These are phyloP conservation scores for Eubucco bourcierii DNA, from an alignment of 2,113 vertebrate species.

Conservation along the genomic window DNA sequence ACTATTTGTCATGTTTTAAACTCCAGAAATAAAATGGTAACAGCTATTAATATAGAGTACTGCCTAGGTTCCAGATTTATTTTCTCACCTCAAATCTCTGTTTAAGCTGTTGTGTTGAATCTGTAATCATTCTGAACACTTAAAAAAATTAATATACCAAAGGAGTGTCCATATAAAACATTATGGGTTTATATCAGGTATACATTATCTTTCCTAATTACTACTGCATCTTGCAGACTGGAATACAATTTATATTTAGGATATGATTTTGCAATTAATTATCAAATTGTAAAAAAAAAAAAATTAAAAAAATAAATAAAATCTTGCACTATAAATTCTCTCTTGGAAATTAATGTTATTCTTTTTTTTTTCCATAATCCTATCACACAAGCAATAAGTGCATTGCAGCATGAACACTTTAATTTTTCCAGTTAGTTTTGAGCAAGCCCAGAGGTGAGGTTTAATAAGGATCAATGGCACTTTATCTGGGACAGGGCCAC, in stretches of 20 bases:
- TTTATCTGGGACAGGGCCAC: conserved; percentile 97
- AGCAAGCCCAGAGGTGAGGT: conserved; percentile 96
- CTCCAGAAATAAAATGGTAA: conserved; percentile 58
- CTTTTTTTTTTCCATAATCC: conserved; percentile 83
- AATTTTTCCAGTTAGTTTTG: conserved; percentile 97
- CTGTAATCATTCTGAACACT: conserved; percentile 58
- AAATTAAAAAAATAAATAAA: conserved; percentile 77
- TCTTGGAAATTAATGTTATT: conserved; percentile 88
- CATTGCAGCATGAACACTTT: conserved; percentile 95
- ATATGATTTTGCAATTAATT: conserved; percentile 81
- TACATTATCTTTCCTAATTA: conserved; percentile 80
- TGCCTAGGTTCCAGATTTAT: not conserved
- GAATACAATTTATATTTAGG: conserved; percentile 79
- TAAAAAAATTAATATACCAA: conserved; percentile 75
- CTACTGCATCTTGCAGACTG: conserved; percentile 69
- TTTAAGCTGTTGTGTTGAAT: conserved; percentile 66
- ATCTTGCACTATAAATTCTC: conserved; percentile 81
- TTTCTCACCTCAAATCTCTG: conserved; percentile 30
- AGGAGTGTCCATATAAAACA: conserved; percentile 64
- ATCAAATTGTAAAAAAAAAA: conserved; percentile 71
- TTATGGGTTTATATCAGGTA: conserved; percentile 71
- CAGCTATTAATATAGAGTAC: conserved; percentile 36
- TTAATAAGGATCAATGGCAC: conserved; percentile 99
- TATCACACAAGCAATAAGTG: conserved; percentile 89
- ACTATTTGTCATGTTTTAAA: conserved; percentile 62